Base-by-base conservation (phyloP, 92 coral and sea anemone species). In the Zoanthus sansibaricus region DNA sequence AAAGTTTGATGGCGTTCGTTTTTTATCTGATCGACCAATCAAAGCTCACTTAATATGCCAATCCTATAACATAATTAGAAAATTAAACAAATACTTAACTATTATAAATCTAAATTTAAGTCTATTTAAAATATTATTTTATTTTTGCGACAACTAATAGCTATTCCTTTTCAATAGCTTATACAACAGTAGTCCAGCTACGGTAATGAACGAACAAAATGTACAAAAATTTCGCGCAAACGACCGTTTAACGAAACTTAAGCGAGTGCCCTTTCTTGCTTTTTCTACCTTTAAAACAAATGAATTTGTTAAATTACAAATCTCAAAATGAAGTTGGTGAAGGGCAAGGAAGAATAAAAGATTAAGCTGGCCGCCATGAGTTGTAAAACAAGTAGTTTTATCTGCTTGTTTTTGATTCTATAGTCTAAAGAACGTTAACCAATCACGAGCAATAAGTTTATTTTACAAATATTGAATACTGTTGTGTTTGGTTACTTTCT, bases 281-380 rank as follows among this genome's bases (percentile, higher is more conserved):
- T 17, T 15, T 61, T 79, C 85, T 66, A 12, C 3, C 5, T 45
- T 62, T 1, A 1, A 16, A 46, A 61, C 30, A 42, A 71, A n/a
- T 51, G 45, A 64, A 11, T 61, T 25, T 45, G 6, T 20, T 44
- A 17, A 52, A 15, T 76, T 52, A 80, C 1, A 15, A 21, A 6
- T 64, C 85, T 66, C 21, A 80, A 78, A 66, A 80, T 80, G 46
- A 46, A 80, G 45, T 80, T 48, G 46, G 20, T 66, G 45, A 80
- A 48, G 59, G 11, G 52, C 71, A 66, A 80, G 66, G 66, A 80
- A 44, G 66, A 37, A 37, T 80, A 80, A 75, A n/a, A 64, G 59
- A 70, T 45, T 8, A 6, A 52, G 25, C 44, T 71, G 51, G 85
- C 14, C 42, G 66, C 17, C 3, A 30, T 30, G 46, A 3, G 46